A percentile compares a stretch with the other conserved stretches of the same genome.
Evolutionary conservation across 1,140 invertebrate genomes (phyloP).

Genomic region (Caenorhabditis briggsae): DNA sequence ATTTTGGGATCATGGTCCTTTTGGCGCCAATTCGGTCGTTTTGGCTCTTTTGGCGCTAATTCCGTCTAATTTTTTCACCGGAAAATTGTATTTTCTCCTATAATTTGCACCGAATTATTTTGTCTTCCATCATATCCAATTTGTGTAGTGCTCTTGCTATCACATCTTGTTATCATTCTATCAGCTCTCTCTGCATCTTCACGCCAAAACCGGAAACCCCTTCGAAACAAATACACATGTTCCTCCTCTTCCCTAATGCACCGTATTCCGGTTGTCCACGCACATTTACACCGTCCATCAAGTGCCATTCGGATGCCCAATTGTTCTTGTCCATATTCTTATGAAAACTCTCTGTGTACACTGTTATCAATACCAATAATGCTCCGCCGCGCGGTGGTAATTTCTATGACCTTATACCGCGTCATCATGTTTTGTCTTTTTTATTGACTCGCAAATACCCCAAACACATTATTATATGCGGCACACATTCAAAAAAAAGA

Average conservation of each 20-base stretch:
- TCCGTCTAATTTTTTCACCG: no score
- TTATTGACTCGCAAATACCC: slow-evolving; percentile 21
- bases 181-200: neutral
- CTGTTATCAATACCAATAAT: slow-evolving; percentile 34
- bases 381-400: slow-evolving; percentile 1
- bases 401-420: slow-evolving; percentile 35
- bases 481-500: slow-evolving; percentile 39
- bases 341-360: slow-evolving; percentile 43
- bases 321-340: slow-evolving; percentile 5
- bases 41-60: no score
- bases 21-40: no score
- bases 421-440: slow-evolving; percentile 22
- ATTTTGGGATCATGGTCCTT: no score
- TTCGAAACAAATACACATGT: slow-evolving; percentile 40
- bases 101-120: no score
- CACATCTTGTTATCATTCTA: neutral
- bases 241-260: slow-evolving; percentile 12
- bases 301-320: neutral
- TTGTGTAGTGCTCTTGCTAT: no score
- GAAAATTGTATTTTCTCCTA: no score
- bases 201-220: slow-evolving; percentile 39
- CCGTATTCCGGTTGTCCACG: slow-evolving; percentile 47
- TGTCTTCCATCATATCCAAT: no score
- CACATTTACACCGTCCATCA: slow-evolving; percentile 21
- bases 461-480: slow-evolving; percentile 23